Conservation (phyloP, 2,113 vertebrate genomes). For the Aegithalos caudatus region DNA sequence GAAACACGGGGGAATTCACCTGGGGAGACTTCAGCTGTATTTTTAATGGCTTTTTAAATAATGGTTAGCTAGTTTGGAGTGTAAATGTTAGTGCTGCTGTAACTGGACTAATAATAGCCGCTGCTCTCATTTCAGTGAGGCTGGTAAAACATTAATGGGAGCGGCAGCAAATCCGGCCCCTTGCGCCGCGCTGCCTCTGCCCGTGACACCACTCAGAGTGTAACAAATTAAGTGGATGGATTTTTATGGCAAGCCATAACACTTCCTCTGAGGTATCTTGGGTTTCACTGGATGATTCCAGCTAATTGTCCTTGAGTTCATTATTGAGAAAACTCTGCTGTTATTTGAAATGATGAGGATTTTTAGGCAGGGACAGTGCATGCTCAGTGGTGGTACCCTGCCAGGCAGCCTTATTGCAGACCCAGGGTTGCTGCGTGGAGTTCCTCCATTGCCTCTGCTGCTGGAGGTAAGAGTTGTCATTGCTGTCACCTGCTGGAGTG, state of each 20-base stretch:
- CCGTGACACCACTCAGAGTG: background rate
- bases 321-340: background rate
- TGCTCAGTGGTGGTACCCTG: background rate
- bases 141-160: background rate
- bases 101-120: background rate
- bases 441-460: background rate
- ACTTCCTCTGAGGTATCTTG: background rate
- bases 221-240: background rate
- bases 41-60: background rate
- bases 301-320: slow-evolving; percentile 3
- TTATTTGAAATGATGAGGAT: background rate
- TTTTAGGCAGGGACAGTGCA: background rate
- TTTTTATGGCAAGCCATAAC: background rate
- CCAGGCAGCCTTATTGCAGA: background rate
- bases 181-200: background rate
- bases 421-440: background rate
- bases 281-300: background rate
- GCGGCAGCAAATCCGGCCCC: background rate
- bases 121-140: background rate
- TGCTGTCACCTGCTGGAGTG: background rate
- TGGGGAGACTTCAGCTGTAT: too few relatives aligned
- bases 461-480: background rate
- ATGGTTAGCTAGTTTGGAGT: background rate
- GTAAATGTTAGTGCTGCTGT: background rate
- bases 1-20: background rate